Percentiles rank a stretch among this genome's conserved stretches.
phyloP scores from a whole-genome alignment of 1,140 invertebrate genomes.

The Centruroides vittatus region DNA sequence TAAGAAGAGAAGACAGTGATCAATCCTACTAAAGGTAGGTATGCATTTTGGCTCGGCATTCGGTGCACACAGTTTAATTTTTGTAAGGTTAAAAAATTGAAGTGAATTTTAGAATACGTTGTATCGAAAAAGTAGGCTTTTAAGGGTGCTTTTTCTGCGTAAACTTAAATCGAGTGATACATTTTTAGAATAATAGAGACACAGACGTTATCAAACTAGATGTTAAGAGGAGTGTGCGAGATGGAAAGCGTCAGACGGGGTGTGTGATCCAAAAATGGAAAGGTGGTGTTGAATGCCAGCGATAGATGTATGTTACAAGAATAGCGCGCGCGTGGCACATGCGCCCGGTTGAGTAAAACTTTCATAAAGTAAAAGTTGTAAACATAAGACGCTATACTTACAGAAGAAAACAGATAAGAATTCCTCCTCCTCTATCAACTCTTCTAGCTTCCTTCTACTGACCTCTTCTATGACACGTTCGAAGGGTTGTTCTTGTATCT shows the following conservation, averaged over 20 bases:
- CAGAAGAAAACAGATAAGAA: conserved; percentile 90
- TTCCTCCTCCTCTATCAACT: conserved; percentile 72
- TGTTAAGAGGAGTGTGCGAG: background rate
- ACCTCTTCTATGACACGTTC: conserved; percentile 66
- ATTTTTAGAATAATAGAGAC: background rate
- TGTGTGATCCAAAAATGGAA: background rate
- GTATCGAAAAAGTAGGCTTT: no score
- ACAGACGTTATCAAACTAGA: background rate
- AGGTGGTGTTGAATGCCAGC: background rate
- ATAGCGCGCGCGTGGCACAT: no score
- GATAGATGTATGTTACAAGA: no score
- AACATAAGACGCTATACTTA: conserved; percentile 45
- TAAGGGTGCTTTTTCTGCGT: no score
- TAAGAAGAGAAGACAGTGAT: no score
- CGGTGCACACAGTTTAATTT: no score
- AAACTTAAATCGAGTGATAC: no score
- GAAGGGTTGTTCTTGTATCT: background rate
- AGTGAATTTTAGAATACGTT: no score
- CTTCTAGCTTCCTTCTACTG: conserved; percentile 74
- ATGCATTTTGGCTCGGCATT: no score
- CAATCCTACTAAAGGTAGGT: no score
- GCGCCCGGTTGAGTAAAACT: background rate
- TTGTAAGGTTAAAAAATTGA: no score
- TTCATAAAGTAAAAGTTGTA: background rate
- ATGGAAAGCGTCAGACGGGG: background rate